Evolutionary conservation across 2,113 vertebrate species (phyloP).

Genomic region (Benthochromis sp.): DNA sequence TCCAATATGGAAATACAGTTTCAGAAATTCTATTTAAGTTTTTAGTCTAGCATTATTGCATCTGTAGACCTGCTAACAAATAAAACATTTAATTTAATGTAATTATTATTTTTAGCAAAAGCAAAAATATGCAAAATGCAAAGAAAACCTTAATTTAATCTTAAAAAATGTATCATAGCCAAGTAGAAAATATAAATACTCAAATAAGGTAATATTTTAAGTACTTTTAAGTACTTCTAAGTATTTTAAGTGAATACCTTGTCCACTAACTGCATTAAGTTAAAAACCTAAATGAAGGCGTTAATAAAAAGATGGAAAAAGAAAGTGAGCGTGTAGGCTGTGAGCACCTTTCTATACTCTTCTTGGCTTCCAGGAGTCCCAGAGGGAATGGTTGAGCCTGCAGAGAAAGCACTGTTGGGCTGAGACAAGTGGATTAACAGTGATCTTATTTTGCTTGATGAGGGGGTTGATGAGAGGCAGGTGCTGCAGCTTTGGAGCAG

Average conservation of each 20-base stretch:
- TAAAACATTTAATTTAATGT: not conserved
- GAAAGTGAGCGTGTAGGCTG: not conserved
- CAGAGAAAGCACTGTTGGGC: constrained; percentile 12
- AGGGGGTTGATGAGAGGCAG: constrained; percentile 43
- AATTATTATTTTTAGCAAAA: not conserved
- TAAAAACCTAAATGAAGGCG: not conserved
- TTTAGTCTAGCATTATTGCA: not conserved
- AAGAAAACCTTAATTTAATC: not conserved
- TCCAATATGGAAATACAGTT: not conserved
- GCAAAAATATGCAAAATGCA: not conserved
- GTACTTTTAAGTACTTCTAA: not conserved
- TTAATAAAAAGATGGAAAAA: not conserved
- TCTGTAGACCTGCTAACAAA: not conserved
- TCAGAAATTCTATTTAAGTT: not conserved
- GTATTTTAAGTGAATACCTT: not conserved
- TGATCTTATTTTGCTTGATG: constrained; percentile 39
- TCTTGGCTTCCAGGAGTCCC: constrained; percentile 7
- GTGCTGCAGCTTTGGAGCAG: constrained; percentile 4
- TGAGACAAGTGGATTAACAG: constrained; percentile 46
- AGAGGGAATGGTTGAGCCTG: constrained; percentile 22
- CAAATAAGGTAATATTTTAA: not conserved
- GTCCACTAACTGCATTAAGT: not conserved
- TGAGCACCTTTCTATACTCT: constrained; percentile 25
- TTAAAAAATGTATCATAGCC: not conserved
- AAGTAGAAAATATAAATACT: not conserved